A percentile compares a stretch with the other conserved stretches of the same genome.
Evolutionary conservation across 1,140 invertebrate genomes (phyloP).

Genomic region (Pentalonia nigronervosa): DNA sequence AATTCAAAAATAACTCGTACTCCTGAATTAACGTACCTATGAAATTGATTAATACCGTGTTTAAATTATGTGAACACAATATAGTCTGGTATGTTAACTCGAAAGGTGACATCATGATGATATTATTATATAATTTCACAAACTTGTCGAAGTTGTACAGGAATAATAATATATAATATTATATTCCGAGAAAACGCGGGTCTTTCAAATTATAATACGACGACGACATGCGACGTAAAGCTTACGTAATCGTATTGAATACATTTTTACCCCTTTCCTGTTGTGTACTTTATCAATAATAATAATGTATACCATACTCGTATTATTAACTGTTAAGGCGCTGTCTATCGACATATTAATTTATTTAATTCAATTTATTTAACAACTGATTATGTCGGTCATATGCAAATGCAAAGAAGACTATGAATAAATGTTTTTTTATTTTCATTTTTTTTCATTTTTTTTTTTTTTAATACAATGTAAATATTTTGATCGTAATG

Average conservation of each 20-base stretch:
- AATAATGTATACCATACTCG: background rate
- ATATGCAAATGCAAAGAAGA: too few species aligned
- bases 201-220: slow-evolving; percentile 13
- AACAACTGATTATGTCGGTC: too few species aligned
- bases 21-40: background rate
- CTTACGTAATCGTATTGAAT: background rate
- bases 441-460: too few species aligned
- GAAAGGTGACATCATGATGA: background rate
- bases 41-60: background rate
- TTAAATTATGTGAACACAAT: background rate
- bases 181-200: background rate
- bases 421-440: too few species aligned
- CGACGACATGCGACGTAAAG: background rate
- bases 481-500: background rate
- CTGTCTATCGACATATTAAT: background rate
- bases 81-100: background rate
- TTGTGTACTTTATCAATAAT: background rate
- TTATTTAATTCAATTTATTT: too few species aligned
- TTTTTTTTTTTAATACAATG: background rate
- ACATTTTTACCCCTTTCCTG: background rate
- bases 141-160: background rate
- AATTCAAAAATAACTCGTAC: background rate
- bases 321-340: background rate
- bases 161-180: background rate
- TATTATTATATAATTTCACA: background rate